A percentile compares a stretch with the other conserved stretches of the same genome.
Conservation (phyloP, 1,140 invertebrate species). For the Euschistus heros region DNA sequence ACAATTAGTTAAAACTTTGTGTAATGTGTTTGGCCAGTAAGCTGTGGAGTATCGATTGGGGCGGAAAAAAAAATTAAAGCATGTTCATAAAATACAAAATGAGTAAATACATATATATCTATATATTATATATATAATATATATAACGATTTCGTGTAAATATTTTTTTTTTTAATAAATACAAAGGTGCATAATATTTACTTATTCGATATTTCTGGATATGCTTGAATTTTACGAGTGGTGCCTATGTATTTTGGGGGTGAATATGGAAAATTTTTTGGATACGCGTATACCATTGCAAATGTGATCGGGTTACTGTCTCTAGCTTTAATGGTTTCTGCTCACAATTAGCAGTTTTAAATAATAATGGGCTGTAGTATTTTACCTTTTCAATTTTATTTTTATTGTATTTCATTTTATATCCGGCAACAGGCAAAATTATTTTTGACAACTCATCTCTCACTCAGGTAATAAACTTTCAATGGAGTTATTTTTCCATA, state of each 20-base stretch:
- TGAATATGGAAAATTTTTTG: constrained; percentile 6
- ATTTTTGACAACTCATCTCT: too few species aligned
- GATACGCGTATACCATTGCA: constrained; percentile 9
- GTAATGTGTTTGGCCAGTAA: constrained; percentile 22
- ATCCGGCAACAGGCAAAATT: too few species aligned
- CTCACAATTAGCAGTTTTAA: not conserved
- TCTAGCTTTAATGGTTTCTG: constrained; percentile 20
- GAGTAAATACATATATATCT: constrained; percentile 2
- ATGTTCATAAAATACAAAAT: constrained; percentile 19
- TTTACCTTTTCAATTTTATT: too few species aligned
- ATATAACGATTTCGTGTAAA: not conserved
- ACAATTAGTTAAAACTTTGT: constrained; percentile 23
- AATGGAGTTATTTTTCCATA: too few species aligned
- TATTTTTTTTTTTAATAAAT: constrained; percentile 8
- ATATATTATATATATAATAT: constrained; percentile 3
- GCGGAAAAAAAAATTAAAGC: constrained; percentile 12
- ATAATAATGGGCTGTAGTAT: too few species aligned
- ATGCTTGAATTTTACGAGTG: constrained; percentile 19
- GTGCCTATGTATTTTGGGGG: constrained; percentile 13
- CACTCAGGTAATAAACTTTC: too few species aligned
- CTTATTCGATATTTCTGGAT: constrained; percentile 12
- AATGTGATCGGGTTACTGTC: constrained; percentile 19
- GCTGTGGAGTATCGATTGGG: constrained; percentile 5
- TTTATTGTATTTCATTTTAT: too few species aligned
- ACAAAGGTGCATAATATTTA: constrained; percentile 8